Evolutionary conservation across 2,797 vertebrate species (phyloP).

Genomic region (Typhlichthys eigenmanni): DNA sequence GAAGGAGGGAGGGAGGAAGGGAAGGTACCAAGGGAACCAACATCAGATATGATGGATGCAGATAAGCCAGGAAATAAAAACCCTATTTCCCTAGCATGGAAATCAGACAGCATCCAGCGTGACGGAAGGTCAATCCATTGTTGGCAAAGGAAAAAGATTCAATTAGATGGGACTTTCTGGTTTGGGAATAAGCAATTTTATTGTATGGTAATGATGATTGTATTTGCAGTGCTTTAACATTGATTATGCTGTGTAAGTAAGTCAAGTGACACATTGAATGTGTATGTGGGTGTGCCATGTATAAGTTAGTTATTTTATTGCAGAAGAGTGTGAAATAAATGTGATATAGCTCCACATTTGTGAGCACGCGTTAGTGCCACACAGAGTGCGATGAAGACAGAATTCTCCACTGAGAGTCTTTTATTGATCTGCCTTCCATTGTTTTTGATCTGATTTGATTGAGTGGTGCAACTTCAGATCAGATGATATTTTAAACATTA

Average conservation of each 20-base stretch:
- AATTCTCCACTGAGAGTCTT: constrained; percentile 53
- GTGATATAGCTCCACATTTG: constrained; percentile 7
- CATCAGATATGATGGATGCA: constrained; percentile 59
- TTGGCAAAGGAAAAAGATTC: constrained; percentile 74
- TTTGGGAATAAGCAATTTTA: constrained; percentile 62
- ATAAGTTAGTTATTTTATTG: neutral
- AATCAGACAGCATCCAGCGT: constrained; percentile 70
- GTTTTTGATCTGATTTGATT: constrained; percentile 48
- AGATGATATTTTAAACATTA: too few relatives aligned
- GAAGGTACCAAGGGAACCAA: constrained; percentile 19
- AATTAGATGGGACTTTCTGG: constrained; percentile 69
- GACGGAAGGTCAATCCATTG: constrained; percentile 73
- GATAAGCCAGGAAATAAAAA: constrained; percentile 69
- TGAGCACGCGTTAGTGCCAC: constrained; percentile 50
- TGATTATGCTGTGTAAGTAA: constrained; percentile 61
- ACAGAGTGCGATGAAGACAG: constrained; percentile 44
- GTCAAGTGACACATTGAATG: constrained; percentile 16
- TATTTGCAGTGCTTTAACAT: constrained; percentile 57
- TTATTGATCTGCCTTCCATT: constrained; percentile 53
- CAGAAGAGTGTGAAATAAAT: neutral
- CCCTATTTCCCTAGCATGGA: constrained; percentile 62
- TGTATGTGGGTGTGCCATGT: neutral
- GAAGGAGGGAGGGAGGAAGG: constrained; percentile 17
- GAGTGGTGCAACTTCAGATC: neutral
- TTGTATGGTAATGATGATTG: constrained; percentile 68